phyloP scores from a whole-genome alignment of 2,888 invertebrate genomes.

The Ochlodes sylvanus region DNA sequence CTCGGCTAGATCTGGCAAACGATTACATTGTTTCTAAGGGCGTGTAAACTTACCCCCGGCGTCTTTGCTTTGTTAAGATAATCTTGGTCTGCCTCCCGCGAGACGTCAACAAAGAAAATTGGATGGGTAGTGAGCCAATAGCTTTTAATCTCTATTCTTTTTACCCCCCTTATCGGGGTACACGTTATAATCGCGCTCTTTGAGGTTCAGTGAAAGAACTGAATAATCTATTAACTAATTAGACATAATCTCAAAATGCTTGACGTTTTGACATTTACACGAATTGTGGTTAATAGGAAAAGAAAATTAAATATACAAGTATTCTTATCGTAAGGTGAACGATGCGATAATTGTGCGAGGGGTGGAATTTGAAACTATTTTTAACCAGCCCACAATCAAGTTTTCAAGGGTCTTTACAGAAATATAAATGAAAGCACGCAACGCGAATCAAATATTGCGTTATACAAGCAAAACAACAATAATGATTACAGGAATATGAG shows the following conservation, averaged over 20 bases:
- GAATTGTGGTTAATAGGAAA: neutral
- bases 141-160: conserved; percentile 80
- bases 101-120: conserved; percentile 84
- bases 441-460: conserved; percentile 49
- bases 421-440: conserved; percentile 47
- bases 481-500: conserved; percentile 39
- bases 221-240: conserved; percentile 13
- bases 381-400: conserved; percentile 10
- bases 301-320: conserved; percentile 1
- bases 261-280: conserved; percentile 2
- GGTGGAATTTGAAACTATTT: conserved; percentile 3
- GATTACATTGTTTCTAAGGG: conserved; percentile 72
- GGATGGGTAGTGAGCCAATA: conserved; percentile 84
- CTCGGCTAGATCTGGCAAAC: conserved; percentile 53
- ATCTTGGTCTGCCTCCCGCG: conserved; percentile 74
- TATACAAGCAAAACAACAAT: conserved; percentile 52
- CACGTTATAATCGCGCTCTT: conserved; percentile 72
- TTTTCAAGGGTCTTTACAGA: conserved; percentile 17
- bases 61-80: conserved; percentile 81
- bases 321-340: neutral
- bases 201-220: conserved; percentile 54
- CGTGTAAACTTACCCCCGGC: conserved; percentile 62
- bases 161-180: conserved; percentile 76
- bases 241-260: neutral
- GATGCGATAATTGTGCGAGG: conserved; percentile 11